phyloP scores from a whole-genome alignment of 2,797 vertebrate genomes.

The Holocentrus rufus region DNA sequence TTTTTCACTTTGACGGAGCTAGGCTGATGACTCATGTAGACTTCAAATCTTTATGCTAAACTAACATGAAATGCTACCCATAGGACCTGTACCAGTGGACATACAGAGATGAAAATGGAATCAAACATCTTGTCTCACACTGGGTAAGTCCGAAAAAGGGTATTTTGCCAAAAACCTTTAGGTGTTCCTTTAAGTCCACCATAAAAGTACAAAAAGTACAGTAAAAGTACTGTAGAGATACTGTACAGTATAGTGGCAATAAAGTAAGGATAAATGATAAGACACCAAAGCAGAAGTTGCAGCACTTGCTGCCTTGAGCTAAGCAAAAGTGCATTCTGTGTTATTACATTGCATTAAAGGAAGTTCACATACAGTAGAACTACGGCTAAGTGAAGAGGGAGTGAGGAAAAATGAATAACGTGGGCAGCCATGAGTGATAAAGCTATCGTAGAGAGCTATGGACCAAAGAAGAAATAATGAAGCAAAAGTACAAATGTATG shows the following conservation, averaged over 20 bases:
- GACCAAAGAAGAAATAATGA: conserved; percentile 11
- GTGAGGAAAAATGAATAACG: conserved; percentile 6
- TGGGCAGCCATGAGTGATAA: conserved; percentile 22
- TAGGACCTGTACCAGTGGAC: no score
- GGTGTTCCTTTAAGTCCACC: no score
- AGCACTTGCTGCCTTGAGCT: background rate
- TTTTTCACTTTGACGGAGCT: no score
- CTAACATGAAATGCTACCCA: no score
- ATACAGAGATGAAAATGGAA: no score
- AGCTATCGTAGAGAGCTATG: background rate
- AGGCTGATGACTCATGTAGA: no score
- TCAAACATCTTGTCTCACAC: no score
- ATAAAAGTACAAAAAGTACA: no score
- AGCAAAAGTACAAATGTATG: conserved; percentile 1
- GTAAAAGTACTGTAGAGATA: background rate
- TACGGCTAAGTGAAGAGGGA: background rate
- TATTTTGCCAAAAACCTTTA: no score
- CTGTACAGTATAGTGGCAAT: background rate
- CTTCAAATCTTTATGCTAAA: no score
- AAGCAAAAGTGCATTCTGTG: background rate
- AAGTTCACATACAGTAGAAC: conserved; percentile 16
- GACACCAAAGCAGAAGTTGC: conserved; percentile 19
- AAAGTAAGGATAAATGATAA: conserved; percentile 28
- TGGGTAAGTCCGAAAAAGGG: no score
- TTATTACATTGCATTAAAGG: conserved; percentile 1